Evolutionary conservation across 2,113 vertebrate genomes (phyloP).

Genomic region (Xiphophorus hellerii): DNA sequence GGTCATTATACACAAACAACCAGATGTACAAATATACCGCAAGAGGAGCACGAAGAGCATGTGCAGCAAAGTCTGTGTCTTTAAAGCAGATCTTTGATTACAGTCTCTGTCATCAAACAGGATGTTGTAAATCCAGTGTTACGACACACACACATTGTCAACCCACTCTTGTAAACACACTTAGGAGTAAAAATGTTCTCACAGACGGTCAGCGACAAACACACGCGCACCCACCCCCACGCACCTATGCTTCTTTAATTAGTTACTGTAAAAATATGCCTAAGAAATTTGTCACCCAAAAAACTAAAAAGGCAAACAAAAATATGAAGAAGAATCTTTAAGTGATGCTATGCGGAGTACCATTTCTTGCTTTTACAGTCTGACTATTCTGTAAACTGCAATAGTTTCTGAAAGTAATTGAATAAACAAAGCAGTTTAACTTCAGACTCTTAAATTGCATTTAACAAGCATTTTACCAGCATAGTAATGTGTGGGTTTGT

Average conservation of each 20-base stretch:
- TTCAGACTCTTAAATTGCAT: slow-evolving; percentile 39
- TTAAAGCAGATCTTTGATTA: slow-evolving; percentile 18
- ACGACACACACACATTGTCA: slow-evolving; percentile 45
- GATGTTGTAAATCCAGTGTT: slow-evolving; percentile 49
- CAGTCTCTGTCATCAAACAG: slow-evolving; percentile 36
- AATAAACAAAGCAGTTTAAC: slow-evolving; percentile 43
- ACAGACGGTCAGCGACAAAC: not conserved
- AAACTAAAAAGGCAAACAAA: not conserved
- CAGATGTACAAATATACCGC: slow-evolving; percentile 28
- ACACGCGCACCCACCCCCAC: not conserved
- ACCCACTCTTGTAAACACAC: slow-evolving; percentile 30
- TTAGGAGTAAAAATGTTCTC: slow-evolving; percentile 31
- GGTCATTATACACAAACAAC: slow-evolving; percentile 38
- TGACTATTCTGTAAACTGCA: not conserved
- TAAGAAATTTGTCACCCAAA: not conserved
- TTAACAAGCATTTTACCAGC: slow-evolving; percentile 29
- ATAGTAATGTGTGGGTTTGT: slow-evolving; percentile 56
- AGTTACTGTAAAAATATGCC: slow-evolving; percentile 1
- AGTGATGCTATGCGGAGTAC: not conserved
- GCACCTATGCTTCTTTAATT: slow-evolving; percentile 6
- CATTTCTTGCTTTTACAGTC: slow-evolving; percentile 13
- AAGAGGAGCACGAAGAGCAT: not conserved
- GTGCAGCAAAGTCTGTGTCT: not conserved
- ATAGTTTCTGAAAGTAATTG: slow-evolving; percentile 33
- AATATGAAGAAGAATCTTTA: not conserved